Evolutionary conservation across 1,140 invertebrate genomes (phyloP).

Genomic region (Drosophila sucinea): DNA sequence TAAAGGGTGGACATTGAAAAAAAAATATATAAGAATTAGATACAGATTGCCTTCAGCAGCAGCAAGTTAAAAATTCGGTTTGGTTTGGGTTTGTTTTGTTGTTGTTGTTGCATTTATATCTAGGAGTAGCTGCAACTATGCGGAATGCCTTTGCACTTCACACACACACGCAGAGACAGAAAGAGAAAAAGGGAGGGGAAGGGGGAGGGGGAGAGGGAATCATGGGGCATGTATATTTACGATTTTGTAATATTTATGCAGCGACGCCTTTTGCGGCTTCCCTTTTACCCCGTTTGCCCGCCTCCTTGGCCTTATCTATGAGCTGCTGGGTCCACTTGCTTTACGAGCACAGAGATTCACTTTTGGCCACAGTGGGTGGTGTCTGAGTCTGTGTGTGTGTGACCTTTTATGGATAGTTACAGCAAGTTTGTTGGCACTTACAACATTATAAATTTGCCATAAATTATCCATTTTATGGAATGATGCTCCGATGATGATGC

Average conservation of each 20-base stretch:
- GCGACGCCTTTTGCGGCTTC: slow-evolving; percentile 46
- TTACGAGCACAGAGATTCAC: slow-evolving; percentile 61
- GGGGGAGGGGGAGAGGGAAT: neutral
- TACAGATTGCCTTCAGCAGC: slow-evolving; percentile 9
- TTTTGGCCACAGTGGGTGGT: slow-evolving; percentile 47
- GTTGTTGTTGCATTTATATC: slow-evolving; percentile 5
- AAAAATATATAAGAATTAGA: neutral
- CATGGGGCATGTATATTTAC: slow-evolving; percentile 57
- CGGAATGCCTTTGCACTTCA: slow-evolving; percentile 42
- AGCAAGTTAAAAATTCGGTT: neutral
- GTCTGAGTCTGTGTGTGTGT: slow-evolving; percentile 22
- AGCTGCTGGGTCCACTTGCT: slow-evolving; percentile 54
- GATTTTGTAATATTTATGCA: slow-evolving; percentile 73
- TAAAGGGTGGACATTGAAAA: neutral
- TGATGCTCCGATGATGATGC: slow-evolving; percentile 41
- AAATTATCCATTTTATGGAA: slow-evolving; percentile 72
- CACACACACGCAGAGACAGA: slow-evolving; percentile 6
- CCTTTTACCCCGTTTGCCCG: slow-evolving; percentile 16
- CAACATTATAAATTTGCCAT: slow-evolving; percentile 76
- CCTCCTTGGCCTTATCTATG: slow-evolving; percentile 34
- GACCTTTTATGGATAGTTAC: slow-evolving; percentile 72
- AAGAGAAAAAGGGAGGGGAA: neutral
- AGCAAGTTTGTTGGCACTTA: slow-evolving; percentile 78
- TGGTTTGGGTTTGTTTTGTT: neutral
- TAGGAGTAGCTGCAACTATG: slow-evolving; percentile 24